These are phyloP conservation scores for Hemiprocne comata DNA, from an alignment of 2,113 vertebrate genomes.

Conservation along the genomic window DNA sequence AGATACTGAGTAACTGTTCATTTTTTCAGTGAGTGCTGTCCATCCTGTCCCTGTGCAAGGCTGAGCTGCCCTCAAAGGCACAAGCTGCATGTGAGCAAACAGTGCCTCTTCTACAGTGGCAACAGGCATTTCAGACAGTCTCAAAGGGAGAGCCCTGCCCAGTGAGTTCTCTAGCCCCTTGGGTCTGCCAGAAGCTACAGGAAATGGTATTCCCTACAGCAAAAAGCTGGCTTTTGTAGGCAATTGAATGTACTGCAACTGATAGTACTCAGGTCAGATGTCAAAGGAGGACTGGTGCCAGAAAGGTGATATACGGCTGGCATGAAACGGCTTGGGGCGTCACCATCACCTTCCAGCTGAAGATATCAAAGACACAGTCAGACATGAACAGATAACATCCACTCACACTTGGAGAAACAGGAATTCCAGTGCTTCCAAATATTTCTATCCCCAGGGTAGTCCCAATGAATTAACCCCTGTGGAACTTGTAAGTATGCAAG, in stretches of 20 bases:
- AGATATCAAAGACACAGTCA: slow-evolving; percentile 30
- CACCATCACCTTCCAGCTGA: slow-evolving; percentile 50
- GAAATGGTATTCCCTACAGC: background rate
- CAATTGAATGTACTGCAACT: background rate
- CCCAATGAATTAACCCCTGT: slow-evolving; percentile 1
- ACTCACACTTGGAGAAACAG: slow-evolving; percentile 28
- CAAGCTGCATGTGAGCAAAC: background rate
- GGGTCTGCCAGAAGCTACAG: background rate
- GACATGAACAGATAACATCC: slow-evolving; percentile 57
- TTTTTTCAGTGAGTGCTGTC: background rate
- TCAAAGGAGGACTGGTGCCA: slow-evolving; percentile 54
- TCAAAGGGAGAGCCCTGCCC: fast-evolving
- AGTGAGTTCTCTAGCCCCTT: background rate
- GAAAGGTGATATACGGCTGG: slow-evolving; percentile 39
- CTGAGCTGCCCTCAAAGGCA: background rate
- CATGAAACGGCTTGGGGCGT: background rate
- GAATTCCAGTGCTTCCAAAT: slow-evolving; percentile 50
- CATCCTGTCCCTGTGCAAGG: background rate
- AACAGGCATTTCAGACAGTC: background rate
- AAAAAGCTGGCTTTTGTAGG: slow-evolving; percentile 19
- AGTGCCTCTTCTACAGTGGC: background rate
- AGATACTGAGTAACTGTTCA: background rate
- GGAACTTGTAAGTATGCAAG: background rate
- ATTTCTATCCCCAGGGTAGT: slow-evolving; percentile 26
- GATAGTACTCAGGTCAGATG: slow-evolving; percentile 58